phyloP scores from a whole-genome alignment of 92 coral and sea anemone species.

The Montipora capitata region DNA sequence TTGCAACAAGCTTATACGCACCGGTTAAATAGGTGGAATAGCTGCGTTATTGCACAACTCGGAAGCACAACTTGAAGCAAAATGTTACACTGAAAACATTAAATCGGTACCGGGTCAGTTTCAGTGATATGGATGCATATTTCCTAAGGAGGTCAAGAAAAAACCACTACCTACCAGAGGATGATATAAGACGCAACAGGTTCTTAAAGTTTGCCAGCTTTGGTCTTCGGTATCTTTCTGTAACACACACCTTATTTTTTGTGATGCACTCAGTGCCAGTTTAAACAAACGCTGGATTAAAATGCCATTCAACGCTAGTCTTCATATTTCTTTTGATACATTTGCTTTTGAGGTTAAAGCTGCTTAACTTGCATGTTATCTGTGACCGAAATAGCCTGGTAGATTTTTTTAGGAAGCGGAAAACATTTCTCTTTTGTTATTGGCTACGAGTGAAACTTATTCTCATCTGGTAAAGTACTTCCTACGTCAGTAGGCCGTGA shows the following conservation, averaged over 20 bases:
- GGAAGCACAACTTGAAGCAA: not conserved
- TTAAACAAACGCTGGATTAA: not conserved
- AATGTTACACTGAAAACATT: not conserved
- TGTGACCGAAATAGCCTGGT: slow-evolving; percentile 1
- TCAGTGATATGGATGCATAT: not conserved
- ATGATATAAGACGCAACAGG: not conserved
- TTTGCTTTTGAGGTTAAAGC: not conserved
- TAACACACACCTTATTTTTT: not conserved
- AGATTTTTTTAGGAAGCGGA: not conserved
- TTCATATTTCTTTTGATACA: not conserved
- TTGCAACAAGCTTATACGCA: too few relatives aligned
- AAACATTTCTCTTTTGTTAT: not conserved
- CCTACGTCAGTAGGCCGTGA: not conserved
- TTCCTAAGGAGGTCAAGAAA: not conserved
- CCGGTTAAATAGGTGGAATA: too few relatives aligned
- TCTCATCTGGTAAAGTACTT: not conserved
- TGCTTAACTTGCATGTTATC: not conserved
- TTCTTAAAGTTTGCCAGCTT: not conserved
- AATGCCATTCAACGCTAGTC: not conserved
- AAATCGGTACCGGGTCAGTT: not conserved
- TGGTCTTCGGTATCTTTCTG: not conserved
- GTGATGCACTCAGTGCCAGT: not conserved
- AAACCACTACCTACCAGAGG: not conserved
- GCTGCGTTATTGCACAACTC: not conserved
- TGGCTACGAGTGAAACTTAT: not conserved